Base-by-base conservation (phyloP, 2,113 vertebrate species). In the Phoenicopterus ruber region DNA sequence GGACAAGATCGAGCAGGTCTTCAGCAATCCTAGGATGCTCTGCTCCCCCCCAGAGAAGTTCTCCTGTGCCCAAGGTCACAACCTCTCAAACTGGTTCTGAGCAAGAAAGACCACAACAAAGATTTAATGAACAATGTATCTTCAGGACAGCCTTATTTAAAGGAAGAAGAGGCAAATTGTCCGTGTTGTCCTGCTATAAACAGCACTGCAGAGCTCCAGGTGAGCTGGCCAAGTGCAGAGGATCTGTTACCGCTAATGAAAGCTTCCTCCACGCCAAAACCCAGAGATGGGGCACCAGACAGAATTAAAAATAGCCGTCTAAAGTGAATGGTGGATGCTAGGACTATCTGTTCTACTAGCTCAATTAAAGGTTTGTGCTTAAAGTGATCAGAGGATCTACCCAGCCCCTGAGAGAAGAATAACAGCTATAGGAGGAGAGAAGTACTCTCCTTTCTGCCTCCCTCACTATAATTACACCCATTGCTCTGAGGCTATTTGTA, bases 401-500 rank as follows among this genome's bases (percentile, higher is more conserved):
- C 74, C 84, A 42, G 52, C 26, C 44, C 84, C 42, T 28, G 36
- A 83, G 94, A 91, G 94, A 90, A 93, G 87, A 90, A 50, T 81
- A 90, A 95, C 88, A 89, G 61, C 86, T 38, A 84, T 6, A 90
- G 87, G 91, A 94, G 89, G 31, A 71, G 67, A 52, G 10, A 78
- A 81, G 20, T 80, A 29, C 62, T 82, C 38, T 66, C 40, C 79
- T 81, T 76, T 65, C 83, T 96, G 82, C 83, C 93, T 96, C 77
- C 86, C 95, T 71, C n/a, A 5, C 66, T 93, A 58, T 96, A 95
- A 98, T 98, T 98, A 98, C 84, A 82, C 31, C 61, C 9, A 1
- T 89, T 94, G 87, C 88, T 87, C 82, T 67, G 67, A 86, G 82
- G 93, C 95, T 97, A 98, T 97, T 97, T 97, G 94, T 28, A 97